These are phyloP conservation scores for Scaptodrosophila lebanonensis DNA, from an alignment of 1,140 invertebrate species.

Conservation along the genomic window DNA sequence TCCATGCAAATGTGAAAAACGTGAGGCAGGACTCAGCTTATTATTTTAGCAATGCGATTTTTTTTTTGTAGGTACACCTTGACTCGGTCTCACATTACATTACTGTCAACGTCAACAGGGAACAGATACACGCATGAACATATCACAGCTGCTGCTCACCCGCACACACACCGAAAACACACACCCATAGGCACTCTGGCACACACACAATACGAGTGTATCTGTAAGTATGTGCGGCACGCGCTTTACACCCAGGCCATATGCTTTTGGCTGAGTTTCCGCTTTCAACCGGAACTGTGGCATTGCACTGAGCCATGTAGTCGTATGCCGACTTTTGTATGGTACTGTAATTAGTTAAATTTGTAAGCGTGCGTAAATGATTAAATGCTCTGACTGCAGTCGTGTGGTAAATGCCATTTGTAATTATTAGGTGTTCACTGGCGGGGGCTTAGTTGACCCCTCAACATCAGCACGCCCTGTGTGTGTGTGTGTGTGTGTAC, in stretches of 20 bases:
- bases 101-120: slow-evolving; percentile 14
- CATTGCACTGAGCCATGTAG: slow-evolving; percentile 6
- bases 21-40: slow-evolving; percentile 16
- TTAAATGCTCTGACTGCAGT: slow-evolving; percentile 22
- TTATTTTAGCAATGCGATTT: neutral
- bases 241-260: slow-evolving; percentile 24
- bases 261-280: slow-evolving; percentile 11
- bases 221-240: too few species aligned
- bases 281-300: slow-evolving; percentile 36
- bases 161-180: neutral
- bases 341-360: slow-evolving; percentile 26
- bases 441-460: too few species aligned
- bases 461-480: too few species aligned
- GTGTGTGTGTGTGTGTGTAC: too few species aligned
- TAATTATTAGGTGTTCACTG: neutral
- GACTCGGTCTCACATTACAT: slow-evolving; percentile 23
- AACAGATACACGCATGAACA: neutral
- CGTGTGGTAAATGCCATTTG: slow-evolving; percentile 16
- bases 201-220: too few species aligned
- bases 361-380: slow-evolving; percentile 36
- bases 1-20: slow-evolving; percentile 38
- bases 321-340: neutral
- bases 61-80: neutral
- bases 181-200: slow-evolving; percentile 29
- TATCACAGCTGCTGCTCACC: slow-evolving; percentile 32